Evolutionary conservation across 2,113 vertebrate genomes (phyloP).

Genomic region (Colossoma macropomum): DNA sequence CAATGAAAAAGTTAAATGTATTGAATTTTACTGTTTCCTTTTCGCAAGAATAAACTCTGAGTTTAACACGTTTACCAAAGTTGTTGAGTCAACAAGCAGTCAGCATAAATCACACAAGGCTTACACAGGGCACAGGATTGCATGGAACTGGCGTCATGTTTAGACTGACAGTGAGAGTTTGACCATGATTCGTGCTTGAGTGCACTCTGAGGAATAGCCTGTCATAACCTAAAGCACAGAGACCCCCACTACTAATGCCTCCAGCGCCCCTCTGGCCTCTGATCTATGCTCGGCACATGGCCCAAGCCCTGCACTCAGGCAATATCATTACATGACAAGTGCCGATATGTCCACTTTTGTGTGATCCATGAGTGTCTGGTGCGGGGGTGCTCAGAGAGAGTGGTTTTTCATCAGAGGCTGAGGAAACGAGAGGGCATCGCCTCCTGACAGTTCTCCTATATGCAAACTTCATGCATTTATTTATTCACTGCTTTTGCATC

Average conservation of each 20-base stretch:
- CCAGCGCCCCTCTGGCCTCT: constrained; percentile 28
- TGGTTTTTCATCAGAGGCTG: constrained; percentile 72
- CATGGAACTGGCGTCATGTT: background rate
- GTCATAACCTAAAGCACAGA: constrained; percentile 37
- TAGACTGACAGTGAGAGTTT: constrained; percentile 4
- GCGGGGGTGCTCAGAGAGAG: constrained; percentile 65
- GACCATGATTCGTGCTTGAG: background rate
- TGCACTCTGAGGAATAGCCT: constrained; percentile 39
- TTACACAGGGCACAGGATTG: background rate
- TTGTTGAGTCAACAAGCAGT: background rate
- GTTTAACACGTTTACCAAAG: background rate
- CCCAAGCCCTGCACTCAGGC: constrained; percentile 62
- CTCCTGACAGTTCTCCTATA: constrained; percentile 77
- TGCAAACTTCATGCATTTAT: constrained; percentile 75
- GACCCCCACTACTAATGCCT: constrained; percentile 7
- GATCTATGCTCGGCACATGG: constrained; percentile 47
- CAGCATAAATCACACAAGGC: background rate
- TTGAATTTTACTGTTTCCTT: background rate
- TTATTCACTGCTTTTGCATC: constrained; percentile 73
- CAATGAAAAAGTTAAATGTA: background rate
- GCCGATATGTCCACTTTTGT: constrained; percentile 69
- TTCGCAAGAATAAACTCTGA: background rate
- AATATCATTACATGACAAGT: constrained; percentile 80
- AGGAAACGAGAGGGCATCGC: constrained; percentile 62
- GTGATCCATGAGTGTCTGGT: constrained; percentile 73